Percentiles rank a stretch among this genome's conserved stretches.
phyloP scores from a whole-genome alignment of 2,797 vertebrate species.

The Denticeps clupeoides region DNA sequence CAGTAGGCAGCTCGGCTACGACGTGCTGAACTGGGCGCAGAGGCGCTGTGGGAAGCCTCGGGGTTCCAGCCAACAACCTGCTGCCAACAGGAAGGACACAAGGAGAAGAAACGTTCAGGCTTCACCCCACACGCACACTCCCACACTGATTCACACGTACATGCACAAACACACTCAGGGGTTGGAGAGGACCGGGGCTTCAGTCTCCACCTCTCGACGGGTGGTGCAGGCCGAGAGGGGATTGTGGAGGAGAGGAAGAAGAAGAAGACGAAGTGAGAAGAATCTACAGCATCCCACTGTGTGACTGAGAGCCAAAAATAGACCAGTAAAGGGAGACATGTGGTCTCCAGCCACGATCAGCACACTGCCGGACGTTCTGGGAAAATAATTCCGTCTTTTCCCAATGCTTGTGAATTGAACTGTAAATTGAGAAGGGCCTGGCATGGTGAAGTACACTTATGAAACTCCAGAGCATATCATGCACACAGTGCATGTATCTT shows the following conservation, averaged over 20 bases:
- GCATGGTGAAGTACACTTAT: too few species aligned
- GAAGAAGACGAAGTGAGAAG: background rate
- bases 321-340: slow-evolving; percentile 25
- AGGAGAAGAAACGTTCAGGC: background rate
- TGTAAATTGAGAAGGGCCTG: too few species aligned
- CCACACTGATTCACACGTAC: background rate
- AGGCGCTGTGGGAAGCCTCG: too few species aligned
- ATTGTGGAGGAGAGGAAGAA: background rate
- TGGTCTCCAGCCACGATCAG: too few species aligned
- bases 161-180: background rate
- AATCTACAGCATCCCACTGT: slow-evolving; percentile 22
- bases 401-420: too few species aligned
- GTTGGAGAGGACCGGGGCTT: background rate
- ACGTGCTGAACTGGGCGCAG: too few species aligned
- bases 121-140: background rate
- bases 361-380: too few species aligned
- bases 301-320: background rate
- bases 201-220: background rate
- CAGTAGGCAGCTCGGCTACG: too few species aligned
- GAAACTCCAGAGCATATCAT: too few species aligned
- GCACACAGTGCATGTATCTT: too few species aligned
- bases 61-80: too few species aligned
- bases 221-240: background rate
- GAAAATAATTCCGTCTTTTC: too few species aligned
- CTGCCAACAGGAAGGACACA: background rate